Conservation (phyloP, 2,888 invertebrate genomes). For the Coecobrya sp. region DNA sequence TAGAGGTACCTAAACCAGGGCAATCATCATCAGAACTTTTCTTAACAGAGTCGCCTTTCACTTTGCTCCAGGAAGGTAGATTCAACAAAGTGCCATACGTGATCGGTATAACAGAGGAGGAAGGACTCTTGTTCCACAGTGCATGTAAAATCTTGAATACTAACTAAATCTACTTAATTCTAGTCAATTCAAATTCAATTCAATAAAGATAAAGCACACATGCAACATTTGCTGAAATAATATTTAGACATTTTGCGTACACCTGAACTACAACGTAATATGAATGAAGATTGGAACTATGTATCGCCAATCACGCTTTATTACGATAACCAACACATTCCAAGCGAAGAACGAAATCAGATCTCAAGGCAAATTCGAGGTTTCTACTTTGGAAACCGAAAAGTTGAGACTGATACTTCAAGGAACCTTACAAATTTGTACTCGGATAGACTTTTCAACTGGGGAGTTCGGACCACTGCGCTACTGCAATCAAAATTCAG, state of each 20-base stretch:
- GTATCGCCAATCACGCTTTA: slow-evolving; percentile 84
- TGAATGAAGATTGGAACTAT: slow-evolving; percentile 84
- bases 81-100: slow-evolving; percentile 89
- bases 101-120: slow-evolving; percentile 88
- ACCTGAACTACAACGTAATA: slow-evolving; percentile 79
- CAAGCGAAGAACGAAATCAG: slow-evolving; percentile 43
- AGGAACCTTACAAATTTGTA: slow-evolving; percentile 87
- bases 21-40: slow-evolving; percentile 88
- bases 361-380: slow-evolving; percentile 82
- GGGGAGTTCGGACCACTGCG: slow-evolving; percentile 88
- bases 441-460: slow-evolving; percentile 89
- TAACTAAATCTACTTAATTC: no score
- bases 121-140: slow-evolving; percentile 89
- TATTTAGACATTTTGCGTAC: slow-evolving; percentile 81
- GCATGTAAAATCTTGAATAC: slow-evolving; percentile 86
- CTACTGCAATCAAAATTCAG: slow-evolving; percentile 87
- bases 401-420: slow-evolving; percentile 64
- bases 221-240: no score
- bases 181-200: no score
- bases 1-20: slow-evolving; percentile 87
- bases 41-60: slow-evolving; percentile 88
- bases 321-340: slow-evolving; percentile 76
- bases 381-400: slow-evolving; percentile 82
- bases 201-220: no score
- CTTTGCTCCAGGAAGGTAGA: slow-evolving; percentile 87